These are phyloP conservation scores for Ctenosaura bakeri DNA, from an alignment of 2,797 vertebrate genomes.

Conservation along the genomic window DNA sequence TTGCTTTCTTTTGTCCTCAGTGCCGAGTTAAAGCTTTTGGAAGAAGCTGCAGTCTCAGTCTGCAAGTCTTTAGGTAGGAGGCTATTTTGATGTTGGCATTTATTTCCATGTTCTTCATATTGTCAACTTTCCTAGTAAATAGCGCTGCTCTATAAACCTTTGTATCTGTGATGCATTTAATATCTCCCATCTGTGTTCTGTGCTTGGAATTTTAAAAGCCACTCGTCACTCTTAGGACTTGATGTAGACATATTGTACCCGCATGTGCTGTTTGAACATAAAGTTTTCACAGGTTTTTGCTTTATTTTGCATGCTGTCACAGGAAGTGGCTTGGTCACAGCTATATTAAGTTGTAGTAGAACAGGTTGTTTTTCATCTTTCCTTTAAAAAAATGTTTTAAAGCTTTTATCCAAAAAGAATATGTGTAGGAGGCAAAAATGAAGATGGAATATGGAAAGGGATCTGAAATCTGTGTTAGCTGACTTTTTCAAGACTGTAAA, in stretches of 20 bases:
- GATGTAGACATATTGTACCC: slow-evolving; percentile 38
- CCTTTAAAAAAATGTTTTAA: background rate
- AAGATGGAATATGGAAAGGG: background rate
- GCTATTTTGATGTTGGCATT: background rate
- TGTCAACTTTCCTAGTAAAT: slow-evolving; percentile 27
- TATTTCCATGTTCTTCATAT: background rate
- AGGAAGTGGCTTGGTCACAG: slow-evolving; percentile 34
- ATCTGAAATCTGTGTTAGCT: background rate
- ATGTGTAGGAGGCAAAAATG: slow-evolving; percentile 5
- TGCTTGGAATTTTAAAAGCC: slow-evolving; percentile 7
- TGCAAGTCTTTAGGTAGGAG: slow-evolving; percentile 92
- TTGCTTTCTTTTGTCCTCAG: slow-evolving; percentile 75
- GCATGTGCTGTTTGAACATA: slow-evolving; percentile 41
- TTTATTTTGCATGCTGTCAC: slow-evolving; percentile 30
- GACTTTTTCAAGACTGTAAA: background rate
- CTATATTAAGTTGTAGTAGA: slow-evolving; percentile 34
- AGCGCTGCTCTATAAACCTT: background rate
- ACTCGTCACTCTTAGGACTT: background rate
- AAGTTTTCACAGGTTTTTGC: slow-evolving; percentile 32
- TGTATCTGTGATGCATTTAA: background rate
- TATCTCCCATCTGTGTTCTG: background rate
- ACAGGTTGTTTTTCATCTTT: slow-evolving; percentile 32
- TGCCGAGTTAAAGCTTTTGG: slow-evolving; percentile 91
- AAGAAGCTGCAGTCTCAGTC: slow-evolving; percentile 92
- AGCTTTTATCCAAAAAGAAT: background rate